Base-by-base conservation (phyloP, 2,113 vertebrate genomes). In the Aptenodytes patagonicus region DNA sequence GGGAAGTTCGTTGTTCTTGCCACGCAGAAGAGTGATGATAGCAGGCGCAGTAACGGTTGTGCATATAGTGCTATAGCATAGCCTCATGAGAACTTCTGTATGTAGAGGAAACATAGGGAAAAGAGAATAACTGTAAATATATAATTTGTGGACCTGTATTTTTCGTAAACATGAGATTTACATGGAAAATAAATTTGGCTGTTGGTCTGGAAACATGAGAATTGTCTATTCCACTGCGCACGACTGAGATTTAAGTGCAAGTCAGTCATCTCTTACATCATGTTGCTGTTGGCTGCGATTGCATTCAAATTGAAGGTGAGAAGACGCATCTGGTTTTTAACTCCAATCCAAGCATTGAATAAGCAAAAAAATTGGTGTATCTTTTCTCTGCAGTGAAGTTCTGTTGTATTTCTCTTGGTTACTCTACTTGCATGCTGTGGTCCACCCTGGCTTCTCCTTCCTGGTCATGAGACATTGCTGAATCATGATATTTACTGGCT, bases 281-380 rank as follows among this genome's bases (percentile, higher is more conserved):
- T 65, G 25, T 36, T 49, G 46, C 47, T 81, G 19, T 8, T 86
- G 42, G 8, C 62, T 80, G 10, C 44, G 24, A 10, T 34, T 34
- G 13, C 13, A 4, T 58, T 61, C 42, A n/a, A 72, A 64, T 6
- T n/a, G 7, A 42, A 51, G 10, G 21, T 24, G 32, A 32, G 18
- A 73, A 75, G 29, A 29, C 1, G 0, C 8, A 31, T 20, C 17
- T 65, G 12, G 0, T 49, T 49, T 86, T 82, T 20, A 78, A 47
- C 31, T n/a, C 15, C 8, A 32, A 3, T 54, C 5, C 5, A 71
- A 79, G 24, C 36, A 13, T 6, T 85, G 36, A 79, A 42, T 34
- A 25, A 64, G 19, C 2, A 8, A 49, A 32, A 54, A 29, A 32
- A 19, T 0, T 6, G 5, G 5, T 52, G 8, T 11, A 20, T 49